phyloP scores from a whole-genome alignment of 2,888 invertebrate species.

The Chymomyza amoena region DNA sequence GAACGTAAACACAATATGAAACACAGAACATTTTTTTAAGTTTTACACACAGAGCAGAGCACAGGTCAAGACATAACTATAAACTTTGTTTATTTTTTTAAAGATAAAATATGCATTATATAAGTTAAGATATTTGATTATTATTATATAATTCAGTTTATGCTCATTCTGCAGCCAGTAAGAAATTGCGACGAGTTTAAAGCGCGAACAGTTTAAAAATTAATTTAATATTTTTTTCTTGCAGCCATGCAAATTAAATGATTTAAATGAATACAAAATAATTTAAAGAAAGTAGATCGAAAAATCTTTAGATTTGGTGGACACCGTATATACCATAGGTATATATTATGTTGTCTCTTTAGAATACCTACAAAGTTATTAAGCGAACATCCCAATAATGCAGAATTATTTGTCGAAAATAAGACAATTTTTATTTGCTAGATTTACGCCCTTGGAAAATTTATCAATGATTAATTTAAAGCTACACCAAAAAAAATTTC shows the following conservation, averaged over 20 bases:
- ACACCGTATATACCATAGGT: no score
- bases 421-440: no score
- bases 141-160: neutral
- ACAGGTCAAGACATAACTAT: slow-evolving; percentile 48
- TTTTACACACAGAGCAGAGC: slow-evolving; percentile 19
- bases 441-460: no score
- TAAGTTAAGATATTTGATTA: neutral
- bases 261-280: neutral
- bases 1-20: slow-evolving; percentile 22
- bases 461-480: no score
- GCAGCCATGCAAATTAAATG: slow-evolving; percentile 30
- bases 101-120: slow-evolving; percentile 14
- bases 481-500: no score
- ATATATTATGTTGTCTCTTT: no score
- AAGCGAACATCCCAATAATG: no score
- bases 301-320: no score
- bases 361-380: no score
- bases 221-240: neutral
- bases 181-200: slow-evolving; percentile 7
- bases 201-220: slow-evolving; percentile 3
- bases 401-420: no score
- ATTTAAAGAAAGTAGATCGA: neutral
- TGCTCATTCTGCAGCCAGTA: slow-evolving; percentile 32
- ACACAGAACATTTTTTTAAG: neutral
- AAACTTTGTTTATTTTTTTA: slow-evolving; percentile 27